A percentile compares a stretch with the other conserved stretches of the same genome.
Conservation (phyloP, 2,888 invertebrate genomes). For the Hirudinaria manillensis region DNA sequence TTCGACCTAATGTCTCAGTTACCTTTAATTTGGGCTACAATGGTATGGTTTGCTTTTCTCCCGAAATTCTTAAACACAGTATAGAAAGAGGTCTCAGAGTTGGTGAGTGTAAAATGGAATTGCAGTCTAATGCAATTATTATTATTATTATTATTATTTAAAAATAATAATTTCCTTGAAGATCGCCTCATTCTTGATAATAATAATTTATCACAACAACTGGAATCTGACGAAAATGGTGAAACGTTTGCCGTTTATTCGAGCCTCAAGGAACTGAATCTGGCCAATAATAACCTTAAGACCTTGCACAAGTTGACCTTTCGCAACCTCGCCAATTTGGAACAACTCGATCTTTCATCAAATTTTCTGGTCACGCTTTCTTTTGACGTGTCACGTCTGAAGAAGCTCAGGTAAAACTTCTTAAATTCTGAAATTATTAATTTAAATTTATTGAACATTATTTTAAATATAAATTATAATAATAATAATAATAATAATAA, state of each 20-base stretch:
- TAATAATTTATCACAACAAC: constrained; percentile 14
- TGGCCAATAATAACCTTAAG: constrained; percentile 23
- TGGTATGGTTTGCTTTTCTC: neutral
- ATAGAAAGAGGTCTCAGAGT: too few species aligned
- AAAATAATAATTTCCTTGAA: neutral
- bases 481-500: too few species aligned
- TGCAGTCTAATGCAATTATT: neutral
- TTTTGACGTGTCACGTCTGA: neutral
- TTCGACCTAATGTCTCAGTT: neutral
- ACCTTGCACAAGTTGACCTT: neutral
- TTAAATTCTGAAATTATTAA: too few species aligned
- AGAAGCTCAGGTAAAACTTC: neutral
- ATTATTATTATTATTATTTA: neutral
- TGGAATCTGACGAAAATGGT: neutral
- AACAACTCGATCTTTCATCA: constrained; percentile 1
- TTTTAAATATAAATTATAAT: too few species aligned
- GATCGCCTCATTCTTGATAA: neutral
- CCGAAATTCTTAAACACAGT: neutral
- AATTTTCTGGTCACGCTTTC: neutral
- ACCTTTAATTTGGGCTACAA: constrained; percentile 13
- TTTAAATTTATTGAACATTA: too few species aligned
- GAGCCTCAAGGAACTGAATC: constrained; percentile 4
- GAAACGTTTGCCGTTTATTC: constrained; percentile 1
- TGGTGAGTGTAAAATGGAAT: neutral
- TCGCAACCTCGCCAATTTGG: neutral